A percentile compares a stretch with the other conserved stretches of the same genome.
Evolutionary conservation across 2,797 vertebrate genomes (phyloP).

Genomic region (Neomorphus geoffroyi): DNA sequence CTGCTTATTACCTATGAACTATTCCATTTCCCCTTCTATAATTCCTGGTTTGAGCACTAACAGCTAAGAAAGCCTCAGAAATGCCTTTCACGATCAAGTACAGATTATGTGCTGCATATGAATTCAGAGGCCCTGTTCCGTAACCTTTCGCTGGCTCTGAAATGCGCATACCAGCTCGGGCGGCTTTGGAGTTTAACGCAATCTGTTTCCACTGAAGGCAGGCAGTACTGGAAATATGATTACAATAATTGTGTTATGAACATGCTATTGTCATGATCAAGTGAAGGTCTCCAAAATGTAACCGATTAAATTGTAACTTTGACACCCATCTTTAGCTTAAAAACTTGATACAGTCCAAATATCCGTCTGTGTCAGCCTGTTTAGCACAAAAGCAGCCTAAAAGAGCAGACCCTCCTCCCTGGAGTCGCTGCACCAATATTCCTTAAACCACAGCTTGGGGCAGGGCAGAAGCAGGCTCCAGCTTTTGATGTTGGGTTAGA

Average conservation of each 20-base stretch:
- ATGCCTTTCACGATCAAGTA: not conserved
- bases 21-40: not conserved
- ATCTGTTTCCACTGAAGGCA: constrained; percentile 71
- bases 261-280: constrained; percentile 52
- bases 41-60: not conserved
- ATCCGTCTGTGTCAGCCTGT: constrained; percentile 48
- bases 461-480: constrained; percentile 36
- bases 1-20: not conserved
- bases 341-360: constrained; percentile 56
- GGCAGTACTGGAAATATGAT: constrained; percentile 59
- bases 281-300: constrained; percentile 69
- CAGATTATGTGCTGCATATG: not conserved
- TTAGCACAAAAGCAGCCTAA: constrained; percentile 51
- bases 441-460: constrained; percentile 38
- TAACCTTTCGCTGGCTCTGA: constrained; percentile 67
- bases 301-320: constrained; percentile 71
- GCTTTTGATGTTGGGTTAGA: constrained; percentile 23
- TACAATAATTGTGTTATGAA: constrained; percentile 65
- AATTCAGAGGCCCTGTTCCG: constrained; percentile 18
- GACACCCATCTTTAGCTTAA: constrained; percentile 64
- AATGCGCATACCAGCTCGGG: constrained; percentile 33
- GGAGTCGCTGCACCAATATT: constrained; percentile 23
- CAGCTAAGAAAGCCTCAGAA: constrained; percentile 1
- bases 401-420: not conserved
- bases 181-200: constrained; percentile 7